Evolutionary conservation across 2,113 vertebrate genomes (phyloP).

Genomic region (Grallaria varia): DNA sequence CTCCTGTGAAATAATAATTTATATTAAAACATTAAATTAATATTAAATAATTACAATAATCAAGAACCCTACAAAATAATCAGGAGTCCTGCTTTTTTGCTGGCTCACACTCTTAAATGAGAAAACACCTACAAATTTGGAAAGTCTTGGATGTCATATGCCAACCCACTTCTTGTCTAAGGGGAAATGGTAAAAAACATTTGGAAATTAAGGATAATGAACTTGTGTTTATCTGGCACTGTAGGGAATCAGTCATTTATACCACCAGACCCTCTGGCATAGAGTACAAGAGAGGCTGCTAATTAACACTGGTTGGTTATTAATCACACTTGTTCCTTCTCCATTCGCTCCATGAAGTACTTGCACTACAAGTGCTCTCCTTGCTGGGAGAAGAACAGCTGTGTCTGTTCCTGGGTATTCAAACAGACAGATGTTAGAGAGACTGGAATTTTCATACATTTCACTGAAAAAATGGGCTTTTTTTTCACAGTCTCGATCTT

Average conservation of each 20-base stretch:
- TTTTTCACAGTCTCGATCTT: background rate
- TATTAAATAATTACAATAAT: background rate
- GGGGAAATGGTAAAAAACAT: background rate
- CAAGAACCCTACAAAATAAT: background rate
- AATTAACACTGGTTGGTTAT: constrained; percentile 40
- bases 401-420: background rate
- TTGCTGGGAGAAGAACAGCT: background rate
- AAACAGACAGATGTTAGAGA: background rate
- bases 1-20: background rate
- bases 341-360: background rate
- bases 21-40: background rate
- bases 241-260: constrained; percentile 22
- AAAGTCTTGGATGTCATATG: background rate
- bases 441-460: background rate
- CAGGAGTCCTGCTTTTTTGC: background rate
- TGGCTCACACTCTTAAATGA: background rate
- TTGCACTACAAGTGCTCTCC: background rate
- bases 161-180: background rate
- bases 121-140: background rate
- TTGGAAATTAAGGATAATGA: constrained; percentile 16
- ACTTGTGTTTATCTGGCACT: background rate
- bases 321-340: constrained; percentile 41
- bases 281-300: constrained; percentile 5
- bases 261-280: background rate
- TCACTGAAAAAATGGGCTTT: background rate